Evolutionary conservation across 2,888 invertebrate species (phyloP).

Genomic region (Athripsodes cinereus): DNA sequence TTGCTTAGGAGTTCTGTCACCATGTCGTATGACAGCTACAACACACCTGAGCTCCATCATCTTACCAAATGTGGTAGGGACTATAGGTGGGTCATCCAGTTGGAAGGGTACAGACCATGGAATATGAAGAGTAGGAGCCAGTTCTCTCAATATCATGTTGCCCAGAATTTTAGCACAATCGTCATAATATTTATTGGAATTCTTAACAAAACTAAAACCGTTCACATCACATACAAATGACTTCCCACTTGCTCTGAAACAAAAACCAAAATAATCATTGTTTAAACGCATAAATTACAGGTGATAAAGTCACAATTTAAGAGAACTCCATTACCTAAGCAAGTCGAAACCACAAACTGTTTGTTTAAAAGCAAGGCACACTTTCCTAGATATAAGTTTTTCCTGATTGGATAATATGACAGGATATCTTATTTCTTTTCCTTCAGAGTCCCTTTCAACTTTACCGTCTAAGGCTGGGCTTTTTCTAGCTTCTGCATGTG

Average conservation of each 20-base stretch:
- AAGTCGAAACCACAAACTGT: conserved; percentile 99
- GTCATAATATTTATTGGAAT: conserved; percentile 99
- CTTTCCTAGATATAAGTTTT: conserved; percentile 95
- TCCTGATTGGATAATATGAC: conserved; percentile 96
- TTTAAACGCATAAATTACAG: not conserved
- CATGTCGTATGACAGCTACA: conserved; percentile 95
- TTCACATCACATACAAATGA: conserved; percentile 99
- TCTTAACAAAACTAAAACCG: conserved; percentile 99
- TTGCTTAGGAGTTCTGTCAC: conserved; percentile 98
- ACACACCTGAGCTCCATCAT: conserved; percentile 93
- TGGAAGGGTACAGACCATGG: conserved; percentile 98
- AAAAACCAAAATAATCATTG: conserved; percentile 6
- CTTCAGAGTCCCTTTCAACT: conserved; percentile 96
- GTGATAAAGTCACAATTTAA: not conserved
- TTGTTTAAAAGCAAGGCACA: conserved; percentile 94
- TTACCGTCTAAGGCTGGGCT: conserved; percentile 98
- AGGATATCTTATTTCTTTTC: conserved; percentile 97
- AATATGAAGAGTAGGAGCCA: conserved; percentile 93
- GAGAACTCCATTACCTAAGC: conserved; percentile 52
- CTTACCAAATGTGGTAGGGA: conserved; percentile 97
- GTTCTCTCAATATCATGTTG: conserved; percentile 92
- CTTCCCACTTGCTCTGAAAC: conserved; percentile 87
- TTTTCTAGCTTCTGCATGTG: conserved; percentile 98
- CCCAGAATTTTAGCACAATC: conserved; percentile 98
- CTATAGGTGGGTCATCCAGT: conserved; percentile 96